These are phyloP conservation scores for Upupa epops DNA, from an alignment of 2,113 vertebrate species.

Conservation along the genomic window DNA sequence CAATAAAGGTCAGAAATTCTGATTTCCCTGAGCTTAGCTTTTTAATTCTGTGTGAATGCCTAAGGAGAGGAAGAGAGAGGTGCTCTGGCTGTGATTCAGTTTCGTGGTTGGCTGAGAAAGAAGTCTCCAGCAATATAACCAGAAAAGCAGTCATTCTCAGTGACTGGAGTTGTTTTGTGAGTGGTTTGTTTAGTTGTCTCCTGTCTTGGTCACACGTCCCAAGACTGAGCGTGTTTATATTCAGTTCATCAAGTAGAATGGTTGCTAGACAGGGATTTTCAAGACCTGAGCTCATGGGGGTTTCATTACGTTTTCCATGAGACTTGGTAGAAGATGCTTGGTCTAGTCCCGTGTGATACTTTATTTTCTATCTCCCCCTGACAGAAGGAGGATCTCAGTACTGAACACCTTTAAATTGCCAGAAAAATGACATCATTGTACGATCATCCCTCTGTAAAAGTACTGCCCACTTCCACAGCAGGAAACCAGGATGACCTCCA, in stretches of 20 bases:
- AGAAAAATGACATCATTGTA: not conserved
- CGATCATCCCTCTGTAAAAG: not conserved
- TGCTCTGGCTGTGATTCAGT: not conserved
- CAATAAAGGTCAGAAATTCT: not conserved
- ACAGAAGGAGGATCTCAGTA: not conserved
- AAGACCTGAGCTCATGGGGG: not conserved
- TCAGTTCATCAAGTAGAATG: not conserved
- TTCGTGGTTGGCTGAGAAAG: not conserved
- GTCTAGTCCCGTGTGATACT: not conserved
- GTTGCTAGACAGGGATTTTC: not conserved
- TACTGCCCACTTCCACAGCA: not conserved
- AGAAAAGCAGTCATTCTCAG: not conserved
- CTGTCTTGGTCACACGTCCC: not conserved
- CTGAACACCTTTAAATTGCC: not conserved
- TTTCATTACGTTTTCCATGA: not conserved
- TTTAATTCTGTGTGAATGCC: not conserved
- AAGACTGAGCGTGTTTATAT: not conserved
- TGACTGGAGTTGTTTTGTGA: not conserved
- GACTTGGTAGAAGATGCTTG: not conserved
- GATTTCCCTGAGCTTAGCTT: not conserved
- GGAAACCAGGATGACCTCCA: fast-evolving
- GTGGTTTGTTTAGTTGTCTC: not conserved
- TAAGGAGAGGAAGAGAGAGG: not conserved
- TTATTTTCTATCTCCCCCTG: not conserved
- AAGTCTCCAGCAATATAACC: not conserved